Evolutionary conservation across 2,888 invertebrate genomes (phyloP).

Genomic region (Tholera decimalis): DNA sequence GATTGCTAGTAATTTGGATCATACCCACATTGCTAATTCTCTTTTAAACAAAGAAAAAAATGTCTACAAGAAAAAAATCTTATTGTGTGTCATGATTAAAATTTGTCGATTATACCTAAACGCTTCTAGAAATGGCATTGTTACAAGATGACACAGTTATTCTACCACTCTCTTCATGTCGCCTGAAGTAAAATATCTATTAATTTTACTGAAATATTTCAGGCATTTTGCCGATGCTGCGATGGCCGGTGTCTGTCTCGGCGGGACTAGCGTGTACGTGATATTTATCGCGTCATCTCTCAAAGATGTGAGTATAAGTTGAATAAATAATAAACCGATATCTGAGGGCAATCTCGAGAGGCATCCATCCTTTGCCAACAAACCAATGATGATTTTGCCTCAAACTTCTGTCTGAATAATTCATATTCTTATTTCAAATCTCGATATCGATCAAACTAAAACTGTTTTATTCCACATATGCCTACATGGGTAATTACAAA

Average conservation of each 20-base stretch:
- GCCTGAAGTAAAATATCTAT: not conserved
- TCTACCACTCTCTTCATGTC: not conserved
- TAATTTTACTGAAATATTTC: conserved; percentile 54
- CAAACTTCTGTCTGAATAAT: conserved; percentile 4
- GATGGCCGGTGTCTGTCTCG: conserved; percentile 93
- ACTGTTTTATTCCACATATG: too few species aligned
- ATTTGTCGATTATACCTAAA: too few species aligned
- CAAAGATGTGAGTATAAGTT: conserved; percentile 89
- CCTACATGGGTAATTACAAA: too few species aligned
- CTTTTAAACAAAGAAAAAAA: too few species aligned
- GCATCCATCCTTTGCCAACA: not conserved
- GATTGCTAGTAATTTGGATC: too few species aligned
- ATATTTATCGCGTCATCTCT: conserved; percentile 94
- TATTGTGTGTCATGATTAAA: too few species aligned
- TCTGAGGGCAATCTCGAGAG: not conserved
- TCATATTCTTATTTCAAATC: conserved; percentile 5
- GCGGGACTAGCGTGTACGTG: conserved; percentile 95
- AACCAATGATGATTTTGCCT: not conserved
- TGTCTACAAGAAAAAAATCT: too few species aligned
- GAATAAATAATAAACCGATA: conserved; percentile 6
- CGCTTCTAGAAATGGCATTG: not conserved
- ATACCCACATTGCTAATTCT: too few species aligned
- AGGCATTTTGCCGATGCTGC: conserved; percentile 94
- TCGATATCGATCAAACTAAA: too few species aligned
- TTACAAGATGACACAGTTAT: not conserved